Base-by-base conservation (phyloP, 30 jellyfish, hydroid and myxozoan genomes). In the Catostylus mosaicus region DNA sequence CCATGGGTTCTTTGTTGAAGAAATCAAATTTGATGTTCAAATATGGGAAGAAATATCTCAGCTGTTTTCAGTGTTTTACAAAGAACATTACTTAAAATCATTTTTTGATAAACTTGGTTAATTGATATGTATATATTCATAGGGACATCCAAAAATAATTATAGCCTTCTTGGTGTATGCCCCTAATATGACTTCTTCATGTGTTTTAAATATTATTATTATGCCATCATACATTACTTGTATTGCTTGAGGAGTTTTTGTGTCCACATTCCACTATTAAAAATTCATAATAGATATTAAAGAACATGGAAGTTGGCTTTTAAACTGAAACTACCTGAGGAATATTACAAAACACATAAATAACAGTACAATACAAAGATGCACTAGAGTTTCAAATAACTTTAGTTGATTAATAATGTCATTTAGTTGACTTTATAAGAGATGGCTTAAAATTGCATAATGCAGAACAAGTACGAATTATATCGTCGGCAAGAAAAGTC, bases 401-500 rank as follows among this genome's bases (percentile, higher is more conserved):
- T 7, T 24, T 4, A 20, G 11, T 59, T 16, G 36, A 31, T 5
- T 1, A 59, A 16, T 20, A 59, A 2, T 7, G 62, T 20, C 19
- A 50, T 30, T 51, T 76, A 38, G 32, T 30, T 65, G 23, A 29
- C 67, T 70, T 22, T 20, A 61, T 75, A 27, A 87, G 1, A 16
- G 78, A 43, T 66, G 83, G 87, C 40, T 76, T 48, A 11, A 77
- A 23, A 38, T 87, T 61, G 73, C 96, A 77, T 27, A 77, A 31
- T 22, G 90, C 95, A 45, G 89, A 89, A 77, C 93, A 78, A 67
- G 47, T 54, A 23, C 24, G 16, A 26, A 85, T 33, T 31, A 73
- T 85, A 34, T 87, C 93, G 77, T 75, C 93, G 12, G 73, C 71
- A 63, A 27, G 88, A 23, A 31, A 73, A 14, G 51, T 46, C 92